A percentile compares a stretch with the other conserved stretches of the same genome.
Evolutionary conservation across 2,113 vertebrate species (phyloP).

Genomic region (Aythya baeri): DNA sequence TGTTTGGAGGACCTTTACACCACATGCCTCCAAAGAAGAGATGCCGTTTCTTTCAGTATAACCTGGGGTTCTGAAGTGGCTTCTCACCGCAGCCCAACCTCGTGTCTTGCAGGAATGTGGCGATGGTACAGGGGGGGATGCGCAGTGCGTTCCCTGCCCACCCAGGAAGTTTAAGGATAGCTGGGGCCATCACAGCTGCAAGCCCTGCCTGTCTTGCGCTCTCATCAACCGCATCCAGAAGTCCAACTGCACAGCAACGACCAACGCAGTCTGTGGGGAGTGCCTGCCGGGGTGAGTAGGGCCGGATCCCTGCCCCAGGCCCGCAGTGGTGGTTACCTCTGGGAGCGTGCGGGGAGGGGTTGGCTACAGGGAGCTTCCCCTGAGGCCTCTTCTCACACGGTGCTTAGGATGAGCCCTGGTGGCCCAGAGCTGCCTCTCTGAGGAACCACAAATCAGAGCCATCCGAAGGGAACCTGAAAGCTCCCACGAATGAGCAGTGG

Average conservation of each 20-base stretch:
- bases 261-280: slow-evolving; percentile 79
- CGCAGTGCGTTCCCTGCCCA: slow-evolving; percentile 73
- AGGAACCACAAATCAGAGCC: not conserved
- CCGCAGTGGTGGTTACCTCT: rapidly evolving
- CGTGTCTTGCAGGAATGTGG: slow-evolving; percentile 80
- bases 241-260: slow-evolving; percentile 73
- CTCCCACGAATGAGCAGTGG: rapidly evolving
- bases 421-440: not conserved
- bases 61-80: not conserved
- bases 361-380: not conserved
- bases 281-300: slow-evolving; percentile 80
- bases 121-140: slow-evolving; percentile 74
- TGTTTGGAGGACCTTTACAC: not conserved
- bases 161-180: slow-evolving; percentile 81
- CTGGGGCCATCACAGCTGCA: slow-evolving; percentile 81
- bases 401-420: not conserved
- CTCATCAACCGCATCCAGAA: slow-evolving; percentile 81
- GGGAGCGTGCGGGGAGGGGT: rapidly evolving
- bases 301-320: rapidly evolving
- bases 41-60: rapidly evolving
- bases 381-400: not conserved
- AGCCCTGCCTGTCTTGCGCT: slow-evolving; percentile 80
- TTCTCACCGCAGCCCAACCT: rapidly evolving
- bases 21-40: not conserved
- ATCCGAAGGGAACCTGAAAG: not conserved